Base-by-base conservation (phyloP, 1,140 invertebrate genomes). In the Lutraria rhynchaena region DNA sequence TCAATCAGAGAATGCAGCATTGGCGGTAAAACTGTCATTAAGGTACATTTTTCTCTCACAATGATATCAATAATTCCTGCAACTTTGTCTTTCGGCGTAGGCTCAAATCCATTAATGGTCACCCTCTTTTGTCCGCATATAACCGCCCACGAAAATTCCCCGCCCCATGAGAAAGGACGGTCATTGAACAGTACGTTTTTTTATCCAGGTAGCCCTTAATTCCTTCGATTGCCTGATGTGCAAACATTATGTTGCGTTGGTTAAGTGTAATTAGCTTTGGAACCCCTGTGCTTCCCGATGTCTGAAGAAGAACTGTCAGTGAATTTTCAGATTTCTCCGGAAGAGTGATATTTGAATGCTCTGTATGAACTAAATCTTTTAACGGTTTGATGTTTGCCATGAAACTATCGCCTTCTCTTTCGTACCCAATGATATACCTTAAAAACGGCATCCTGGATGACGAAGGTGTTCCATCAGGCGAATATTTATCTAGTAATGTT, bases 141-240 rank as follows among this genome's bases (percentile, higher is more conserved):
- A 17, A 81, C 37, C 22, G 78, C 29, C 2, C 37, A 22, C 7
- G 83, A 77, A 31, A 63, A 76, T 3, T 77, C 83, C 0, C 83
- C 83, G 0, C 70, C 49, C 83, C 83, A 84, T 22, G 51, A 55
- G 44, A 84, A 84, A 3, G 83, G 83, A 35, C 83, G 24, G 55
- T 84, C 83, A 22, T 81, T 81, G 61, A 69, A 81, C 22, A 37
- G 37, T 55, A 51, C 29, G 15, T 19, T 41, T 17, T 31, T 27
- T 9, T 0, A 11, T 5, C 46, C 61, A 1, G 46, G 19, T 13
- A 65, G 27, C 11, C 35, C 61, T 24, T 19, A 1, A 4, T 17
- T 11, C 13, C 3, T 44, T 9, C 41, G 17, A n/a, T n/a, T n/a
- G n/a, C n/a, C 61, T 65, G 15, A 44, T n/a, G 67, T 7, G 44